phyloP scores from a whole-genome alignment of 2,113 vertebrate species.

The Triplophysa tibetana region DNA sequence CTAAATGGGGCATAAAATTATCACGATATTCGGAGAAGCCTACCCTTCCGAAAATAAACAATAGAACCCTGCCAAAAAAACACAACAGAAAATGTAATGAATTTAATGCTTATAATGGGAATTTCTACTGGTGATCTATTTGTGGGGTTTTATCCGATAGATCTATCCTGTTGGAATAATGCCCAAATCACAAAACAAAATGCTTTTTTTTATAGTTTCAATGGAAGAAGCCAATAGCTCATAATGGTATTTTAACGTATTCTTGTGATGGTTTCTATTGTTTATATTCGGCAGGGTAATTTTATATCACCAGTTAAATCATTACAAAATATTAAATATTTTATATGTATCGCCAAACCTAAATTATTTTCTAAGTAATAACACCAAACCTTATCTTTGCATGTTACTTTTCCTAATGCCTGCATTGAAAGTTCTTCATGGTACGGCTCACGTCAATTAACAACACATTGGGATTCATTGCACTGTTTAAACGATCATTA shows the following conservation, averaged over 20 bases:
- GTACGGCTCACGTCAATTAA: conserved; percentile 27
- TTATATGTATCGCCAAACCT: not conserved
- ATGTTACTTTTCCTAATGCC: not conserved
- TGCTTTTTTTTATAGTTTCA: too few species aligned
- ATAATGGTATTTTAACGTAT: too few species aligned
- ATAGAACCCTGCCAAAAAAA: too few species aligned
- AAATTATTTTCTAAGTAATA: not conserved
- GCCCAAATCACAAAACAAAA: too few species aligned
- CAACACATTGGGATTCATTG: conserved; percentile 25
- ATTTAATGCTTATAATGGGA: too few species aligned
- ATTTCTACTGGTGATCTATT: too few species aligned
- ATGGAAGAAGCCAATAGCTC: too few species aligned
- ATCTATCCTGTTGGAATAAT: too few species aligned
- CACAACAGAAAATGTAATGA: too few species aligned
- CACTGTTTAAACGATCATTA: conserved; percentile 23
- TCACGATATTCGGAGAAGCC: not conserved
- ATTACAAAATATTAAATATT: not conserved
- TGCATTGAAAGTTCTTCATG: not conserved
- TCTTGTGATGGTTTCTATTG: too few species aligned
- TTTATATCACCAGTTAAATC: not conserved
- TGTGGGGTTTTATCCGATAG: too few species aligned
- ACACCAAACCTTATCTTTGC: not conserved
- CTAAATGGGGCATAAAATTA: not conserved
- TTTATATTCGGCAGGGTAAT: not conserved
- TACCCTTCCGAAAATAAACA: too few species aligned